Base-by-base conservation (phyloP, 2,888 invertebrate genomes). In the Geotrupes spiniger region DNA sequence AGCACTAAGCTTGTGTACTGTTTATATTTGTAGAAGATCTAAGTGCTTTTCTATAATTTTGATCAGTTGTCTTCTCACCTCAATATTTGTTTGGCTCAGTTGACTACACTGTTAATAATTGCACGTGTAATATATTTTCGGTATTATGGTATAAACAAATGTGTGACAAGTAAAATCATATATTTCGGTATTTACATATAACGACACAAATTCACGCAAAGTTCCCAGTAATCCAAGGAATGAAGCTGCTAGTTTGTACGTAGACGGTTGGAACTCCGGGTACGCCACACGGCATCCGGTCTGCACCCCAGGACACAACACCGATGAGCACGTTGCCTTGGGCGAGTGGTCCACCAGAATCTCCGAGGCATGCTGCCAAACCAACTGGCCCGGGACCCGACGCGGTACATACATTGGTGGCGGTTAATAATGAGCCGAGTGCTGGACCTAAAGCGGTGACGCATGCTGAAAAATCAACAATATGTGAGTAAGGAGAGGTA, bases 341-440 rank as follows among this genome's bases (percentile, higher is more conserved):
- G 17, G 76, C 69, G n/a, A 80, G 63, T 1, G 80, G 79, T n/a
- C 79, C 79, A 1, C 80, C 80, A 4, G 79, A 79, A 52, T 80
- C 80, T 5, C 80, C 80, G 28, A 64, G 73, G 59, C 79, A 80
- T 8, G 78, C 78, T 10, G 77, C 75, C 4, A 47, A 59, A 0
- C 76, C 77, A 2, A 77, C 77, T 14, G 42, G 46, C 6, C 60
- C 36, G 2, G 78, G 78, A 1, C 80, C 80, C 1, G 79, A 78
- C n/a, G n/a, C n/a, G n/a, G n/a, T n/a, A 59, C 81, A 81, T 26
- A 81, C 68, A 52, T 81, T 76, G 11, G 33, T 42, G 10, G 11
- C 5, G 27, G 38, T 36, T 21, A 51, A 41, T 10, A 49, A 51
- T 8, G 26, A 42, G 16, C 51, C 53, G 26, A 42, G 8, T 8